Percentiles rank a stretch among this genome's conserved stretches.
Conservation (phyloP, 1,140 invertebrate species). For the Nasonia vitripennis region DNA sequence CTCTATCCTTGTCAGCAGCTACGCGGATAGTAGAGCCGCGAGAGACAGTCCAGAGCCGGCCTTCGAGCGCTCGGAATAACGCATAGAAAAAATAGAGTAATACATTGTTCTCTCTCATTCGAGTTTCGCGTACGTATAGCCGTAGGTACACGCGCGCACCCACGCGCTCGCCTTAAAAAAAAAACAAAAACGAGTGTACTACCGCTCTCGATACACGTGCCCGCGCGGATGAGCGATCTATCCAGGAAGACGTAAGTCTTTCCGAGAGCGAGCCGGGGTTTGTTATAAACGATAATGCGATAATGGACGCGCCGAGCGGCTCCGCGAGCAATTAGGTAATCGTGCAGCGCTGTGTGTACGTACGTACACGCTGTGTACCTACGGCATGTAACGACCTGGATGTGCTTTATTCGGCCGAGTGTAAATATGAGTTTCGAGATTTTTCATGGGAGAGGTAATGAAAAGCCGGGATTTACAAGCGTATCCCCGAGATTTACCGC, state of each 20-base stretch:
- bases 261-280: background rate
- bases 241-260: conserved; percentile 23
- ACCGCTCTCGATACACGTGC: background rate
- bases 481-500: background rate
- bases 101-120: conserved; percentile 49
- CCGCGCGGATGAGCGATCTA: background rate
- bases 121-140: conserved; percentile 47
- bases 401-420: background rate
- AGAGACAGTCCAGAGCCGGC: background rate
- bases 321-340: conserved; percentile 45
- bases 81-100: conserved; percentile 2
- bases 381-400: conserved; percentile 8
- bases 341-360: background rate
- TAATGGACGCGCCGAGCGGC: conserved; percentile 25
- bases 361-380: no score
- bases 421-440: conserved; percentile 15
- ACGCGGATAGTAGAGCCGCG: background rate
- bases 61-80: background rate
- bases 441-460: conserved; percentile 9
- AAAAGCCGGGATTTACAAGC: background rate
- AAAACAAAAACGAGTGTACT: background rate
- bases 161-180: background rate
- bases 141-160: conserved; percentile 16
- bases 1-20: conserved; percentile 44
- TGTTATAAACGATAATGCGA: conserved; percentile 49